Percentiles rank a stretch among this genome's conserved stretches.
These are phyloP conservation scores for Loris lydekkerianus DNA, from an alignment of 2,797 vertebrate genomes.

Conservation along the genomic window DNA sequence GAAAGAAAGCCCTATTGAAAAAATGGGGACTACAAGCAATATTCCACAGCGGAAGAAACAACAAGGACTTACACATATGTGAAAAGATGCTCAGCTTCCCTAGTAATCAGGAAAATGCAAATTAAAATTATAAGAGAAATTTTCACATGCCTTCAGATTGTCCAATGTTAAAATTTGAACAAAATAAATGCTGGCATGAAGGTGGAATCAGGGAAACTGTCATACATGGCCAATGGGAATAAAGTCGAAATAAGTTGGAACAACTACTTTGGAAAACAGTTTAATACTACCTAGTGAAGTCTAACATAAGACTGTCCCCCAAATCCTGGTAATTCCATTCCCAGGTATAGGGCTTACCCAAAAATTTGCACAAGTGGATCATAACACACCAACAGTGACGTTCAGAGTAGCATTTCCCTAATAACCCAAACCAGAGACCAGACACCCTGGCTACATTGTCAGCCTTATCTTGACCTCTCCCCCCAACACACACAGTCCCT, in stretches of 20 bases:
- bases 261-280: not conserved
- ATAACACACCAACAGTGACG: not conserved
- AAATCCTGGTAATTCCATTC: not conserved
- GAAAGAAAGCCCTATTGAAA: slow-evolving; percentile 39
- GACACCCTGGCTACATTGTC: not conserved
- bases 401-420: not conserved
- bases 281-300: not conserved
- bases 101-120: slow-evolving; percentile 21
- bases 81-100: slow-evolving; percentile 15
- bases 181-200: not conserved
- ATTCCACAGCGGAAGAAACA: slow-evolving; percentile 19
- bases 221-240: not conserved
- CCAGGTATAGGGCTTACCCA: not conserved
- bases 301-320: not conserved
- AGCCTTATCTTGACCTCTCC: not conserved
- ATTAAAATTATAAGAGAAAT: not conserved
- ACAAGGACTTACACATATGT: slow-evolving; percentile 4
- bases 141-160: not conserved
- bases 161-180: slow-evolving; percentile 46
- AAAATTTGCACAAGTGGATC: not conserved
- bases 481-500: not conserved
- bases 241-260: not conserved
- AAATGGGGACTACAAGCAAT: not conserved
- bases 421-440: not conserved
- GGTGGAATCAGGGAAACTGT: not conserved